Base-by-base conservation (phyloP, 2,797 vertebrate species). In the Melanotaenia pygmaea region DNA sequence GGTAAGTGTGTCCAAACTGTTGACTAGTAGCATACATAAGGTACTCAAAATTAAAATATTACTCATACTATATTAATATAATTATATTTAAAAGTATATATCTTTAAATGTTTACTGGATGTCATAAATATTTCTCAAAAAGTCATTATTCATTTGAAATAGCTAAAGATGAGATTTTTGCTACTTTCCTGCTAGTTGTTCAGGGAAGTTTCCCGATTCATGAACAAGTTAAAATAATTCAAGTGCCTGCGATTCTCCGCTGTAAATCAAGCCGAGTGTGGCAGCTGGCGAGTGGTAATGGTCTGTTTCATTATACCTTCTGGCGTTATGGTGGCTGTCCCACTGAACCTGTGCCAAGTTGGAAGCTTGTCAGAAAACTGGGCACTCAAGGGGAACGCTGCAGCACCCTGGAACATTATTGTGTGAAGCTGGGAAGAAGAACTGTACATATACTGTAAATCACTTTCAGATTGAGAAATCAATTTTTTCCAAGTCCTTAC, bases 271-370 rank as follows among this genome's bases (percentile, higher is more conserved):
- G 43, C 43, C 43, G 5, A 20, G 5, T 45, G 43, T 45, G 43
- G 62, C 79, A 81, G 80, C 59, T 78, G 84, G 60, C 16, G 61
- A 22, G 72, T 50, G 63, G 4, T 70, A 69, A 84, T 67, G 60
- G 56, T 81, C 26, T 70, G 70, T 64, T 77, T 58, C 54, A 20
- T 74, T 82, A 73, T 81, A 72, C 50, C 67, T 82, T 22, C 76
- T 85, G 83, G 82, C 79, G 60, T 66, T 3, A 64, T 70, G 30
- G 40, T 35, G 13, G 53, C 1, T 32, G 43, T 47, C 62, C 47
- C 45, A 38, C 34, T 66, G 40, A 38, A 57, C 64, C 40, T 28
- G 16, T 6, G 43, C 43, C 0, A 67, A 43, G 40, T 66, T 66
- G 43, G 43, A 45, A 7, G 43, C 18, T 45, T 20, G 43, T 45